Evolutionary conservation across 1,140 invertebrate species (phyloP).

Genomic region (Belonocnema kinseyi): DNA sequence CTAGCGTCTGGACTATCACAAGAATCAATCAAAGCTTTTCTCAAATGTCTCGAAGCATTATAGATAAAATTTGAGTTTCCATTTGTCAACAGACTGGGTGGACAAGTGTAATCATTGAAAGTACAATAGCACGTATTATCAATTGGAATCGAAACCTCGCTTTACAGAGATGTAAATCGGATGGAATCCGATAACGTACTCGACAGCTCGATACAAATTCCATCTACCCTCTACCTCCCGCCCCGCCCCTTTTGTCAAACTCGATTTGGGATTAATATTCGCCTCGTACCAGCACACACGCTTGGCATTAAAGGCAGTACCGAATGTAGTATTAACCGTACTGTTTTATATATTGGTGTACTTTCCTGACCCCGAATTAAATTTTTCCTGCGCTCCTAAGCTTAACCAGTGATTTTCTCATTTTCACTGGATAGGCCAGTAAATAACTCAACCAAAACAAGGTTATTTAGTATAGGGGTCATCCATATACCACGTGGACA

Average conservation of each 20-base stretch:
- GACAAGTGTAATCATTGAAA: slow-evolving; percentile 21
- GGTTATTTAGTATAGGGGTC: no score
- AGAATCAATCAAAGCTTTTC: no score
- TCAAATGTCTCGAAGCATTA: not conserved
- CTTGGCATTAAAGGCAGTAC: slow-evolving; percentile 3
- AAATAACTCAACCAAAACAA: no score
- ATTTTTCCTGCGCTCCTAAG: not conserved
- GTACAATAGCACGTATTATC: slow-evolving; percentile 15
- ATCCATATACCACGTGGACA: no score
- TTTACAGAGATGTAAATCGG: slow-evolving; percentile 17
- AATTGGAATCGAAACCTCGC: slow-evolving; percentile 18
- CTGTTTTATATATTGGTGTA: not conserved
- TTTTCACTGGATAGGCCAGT: no score
- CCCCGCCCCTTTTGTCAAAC: slow-evolving; percentile 3
- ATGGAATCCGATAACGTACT: slow-evolving; percentile 6
- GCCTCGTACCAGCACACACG: slow-evolving; percentile 18
- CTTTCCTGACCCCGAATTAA: not conserved
- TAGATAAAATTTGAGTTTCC: not conserved
- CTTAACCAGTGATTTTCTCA: not conserved
- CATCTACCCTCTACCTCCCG: not conserved
- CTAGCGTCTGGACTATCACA: no score
- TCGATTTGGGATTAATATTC: slow-evolving; percentile 30
- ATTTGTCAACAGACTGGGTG: not conserved
- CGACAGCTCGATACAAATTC: slow-evolving; percentile 28
- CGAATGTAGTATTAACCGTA: not conserved